Percentiles rank a stretch among this genome's conserved stretches.
Conservation (phyloP, 2,888 invertebrate species). For the Rhabditoides inermis region DNA sequence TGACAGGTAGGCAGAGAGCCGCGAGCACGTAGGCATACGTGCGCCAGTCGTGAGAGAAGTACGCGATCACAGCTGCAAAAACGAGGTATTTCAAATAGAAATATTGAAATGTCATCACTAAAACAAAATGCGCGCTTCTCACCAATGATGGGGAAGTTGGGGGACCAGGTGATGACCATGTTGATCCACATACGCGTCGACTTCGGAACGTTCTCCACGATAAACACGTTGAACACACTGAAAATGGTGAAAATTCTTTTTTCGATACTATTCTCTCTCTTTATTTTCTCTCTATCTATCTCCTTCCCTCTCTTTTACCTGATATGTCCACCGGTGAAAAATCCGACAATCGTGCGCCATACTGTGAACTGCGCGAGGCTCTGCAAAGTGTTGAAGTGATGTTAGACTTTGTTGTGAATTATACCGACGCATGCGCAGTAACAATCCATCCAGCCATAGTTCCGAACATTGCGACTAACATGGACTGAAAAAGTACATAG, state of each 20-base stretch:
- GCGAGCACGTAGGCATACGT: not conserved
- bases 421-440: no score
- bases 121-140: not conserved
- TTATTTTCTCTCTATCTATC: not conserved
- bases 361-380: conserved; percentile 11
- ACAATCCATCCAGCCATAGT: no score
- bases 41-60: not conserved
- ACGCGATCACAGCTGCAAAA: conserved; percentile 22
- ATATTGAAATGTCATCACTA: not conserved
- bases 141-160: conserved; percentile 10
- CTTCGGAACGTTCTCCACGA: conserved; percentile 39
- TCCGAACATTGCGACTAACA: no score
- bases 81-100: conserved; percentile 28
- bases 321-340: conserved; percentile 14
- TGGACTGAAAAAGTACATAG: no score
- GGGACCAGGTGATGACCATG: conserved; percentile 26
- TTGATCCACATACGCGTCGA: conserved; percentile 26
- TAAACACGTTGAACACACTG: conserved; percentile 27
- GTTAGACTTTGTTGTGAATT: no score
- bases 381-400: no score
- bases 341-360: conserved; percentile 9
- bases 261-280: not conserved
- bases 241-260: conserved; percentile 3
- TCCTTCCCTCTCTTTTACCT: not conserved
- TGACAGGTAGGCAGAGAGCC: not conserved